Evolutionary conservation across 2,888 invertebrate species (phyloP).

Genomic region (Busseola fusca): DNA sequence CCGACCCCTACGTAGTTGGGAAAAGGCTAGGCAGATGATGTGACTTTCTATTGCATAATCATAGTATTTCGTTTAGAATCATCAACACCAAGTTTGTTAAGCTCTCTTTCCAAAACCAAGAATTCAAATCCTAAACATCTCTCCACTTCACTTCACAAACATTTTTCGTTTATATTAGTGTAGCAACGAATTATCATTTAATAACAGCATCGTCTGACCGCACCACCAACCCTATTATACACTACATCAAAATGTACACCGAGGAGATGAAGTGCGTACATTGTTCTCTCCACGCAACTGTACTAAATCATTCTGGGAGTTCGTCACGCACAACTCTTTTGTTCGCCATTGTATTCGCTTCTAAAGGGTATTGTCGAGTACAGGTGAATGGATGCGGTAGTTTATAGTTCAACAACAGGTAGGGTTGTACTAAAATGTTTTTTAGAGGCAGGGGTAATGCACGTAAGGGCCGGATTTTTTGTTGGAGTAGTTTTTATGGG

Average conservation of each 20-base stretch:
- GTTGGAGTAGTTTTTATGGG: slow-evolving; percentile 52
- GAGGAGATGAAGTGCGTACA: slow-evolving; percentile 58
- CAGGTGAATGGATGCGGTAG: slow-evolving; percentile 58
- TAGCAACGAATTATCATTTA: slow-evolving; percentile 25
- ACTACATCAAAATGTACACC: slow-evolving; percentile 49
- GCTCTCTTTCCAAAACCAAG: neutral
- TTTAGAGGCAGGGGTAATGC: slow-evolving; percentile 33
- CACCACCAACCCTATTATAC: slow-evolving; percentile 50
- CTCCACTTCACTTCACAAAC: neutral
- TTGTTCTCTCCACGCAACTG: slow-evolving; percentile 63
- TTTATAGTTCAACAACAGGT: slow-evolving; percentile 58
- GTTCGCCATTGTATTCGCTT: slow-evolving; percentile 64
- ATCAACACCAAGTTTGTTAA: neutral
- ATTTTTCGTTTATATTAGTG: neutral
- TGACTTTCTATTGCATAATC: neutral
- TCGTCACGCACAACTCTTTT: slow-evolving; percentile 70
- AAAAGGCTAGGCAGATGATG: too few relatives aligned
- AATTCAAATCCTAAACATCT: neutral
- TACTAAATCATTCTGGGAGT: slow-evolving; percentile 66
- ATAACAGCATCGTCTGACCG: slow-evolving; percentile 34
- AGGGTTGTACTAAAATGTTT: slow-evolving; percentile 55
- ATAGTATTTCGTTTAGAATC: neutral
- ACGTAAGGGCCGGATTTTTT: slow-evolving; percentile 48
- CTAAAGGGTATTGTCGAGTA: slow-evolving; percentile 58
- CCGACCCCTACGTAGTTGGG: too few relatives aligned